Conservation (phyloP, 2,113 vertebrate species). For the Eonycteris spelaea region DNA sequence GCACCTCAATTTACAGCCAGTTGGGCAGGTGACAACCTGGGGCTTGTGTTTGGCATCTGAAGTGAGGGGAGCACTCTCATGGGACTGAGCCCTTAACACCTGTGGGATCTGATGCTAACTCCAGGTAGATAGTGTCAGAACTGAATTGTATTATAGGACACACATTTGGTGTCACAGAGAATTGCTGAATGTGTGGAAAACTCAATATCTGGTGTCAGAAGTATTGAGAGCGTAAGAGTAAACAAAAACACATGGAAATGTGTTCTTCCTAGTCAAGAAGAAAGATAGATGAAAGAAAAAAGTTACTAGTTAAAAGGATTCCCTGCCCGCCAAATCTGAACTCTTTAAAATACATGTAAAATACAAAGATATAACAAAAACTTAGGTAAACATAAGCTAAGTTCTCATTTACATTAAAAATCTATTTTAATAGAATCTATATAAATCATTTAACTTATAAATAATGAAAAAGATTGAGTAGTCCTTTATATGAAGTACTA, state of each 20-base stretch:
- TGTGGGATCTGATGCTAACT: neutral
- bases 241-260: neutral
- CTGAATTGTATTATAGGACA: neutral
- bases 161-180: neutral
- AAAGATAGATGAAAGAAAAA: neutral
- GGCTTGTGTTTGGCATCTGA: neutral
- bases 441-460: neutral
- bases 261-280: neutral
- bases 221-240: neutral
- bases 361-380: neutral
- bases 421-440: neutral
- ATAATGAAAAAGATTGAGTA: slow-evolving; percentile 31
- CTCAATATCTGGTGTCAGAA: neutral
- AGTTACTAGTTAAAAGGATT: neutral
- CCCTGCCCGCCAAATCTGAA: neutral
- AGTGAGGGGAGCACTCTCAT: neutral
- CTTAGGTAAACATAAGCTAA: neutral
- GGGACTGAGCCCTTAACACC: neutral
- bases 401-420: neutral
- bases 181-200: neutral
- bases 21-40: neutral
- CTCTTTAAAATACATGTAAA: neutral
- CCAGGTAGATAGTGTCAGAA: neutral
- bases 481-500: neutral
- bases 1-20: neutral